These are phyloP conservation scores for Quiscalus mexicanus DNA, from an alignment of 2,113 vertebrate genomes.

Conservation along the genomic window DNA sequence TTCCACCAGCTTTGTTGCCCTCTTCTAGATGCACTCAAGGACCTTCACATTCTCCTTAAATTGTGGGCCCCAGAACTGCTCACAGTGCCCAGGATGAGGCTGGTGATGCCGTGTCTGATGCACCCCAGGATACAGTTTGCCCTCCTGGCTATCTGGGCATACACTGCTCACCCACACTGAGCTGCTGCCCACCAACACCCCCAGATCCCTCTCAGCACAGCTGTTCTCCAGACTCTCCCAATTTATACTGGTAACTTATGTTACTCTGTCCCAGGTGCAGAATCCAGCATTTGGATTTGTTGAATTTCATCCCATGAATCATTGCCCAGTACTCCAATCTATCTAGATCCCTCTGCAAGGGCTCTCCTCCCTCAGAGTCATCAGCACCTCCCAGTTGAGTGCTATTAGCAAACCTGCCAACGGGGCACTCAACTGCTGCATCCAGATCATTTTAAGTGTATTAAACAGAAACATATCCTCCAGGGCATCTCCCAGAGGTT, in stretches of 20 bases:
- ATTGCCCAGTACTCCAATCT: neutral
- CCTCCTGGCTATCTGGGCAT: neutral
- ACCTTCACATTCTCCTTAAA: neutral
- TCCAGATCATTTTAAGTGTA: neutral
- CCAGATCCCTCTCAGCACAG: neutral
- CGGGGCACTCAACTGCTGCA: rapidly evolving
- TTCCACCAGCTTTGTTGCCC: neutral
- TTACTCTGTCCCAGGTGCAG: neutral
- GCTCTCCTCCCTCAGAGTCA: neutral
- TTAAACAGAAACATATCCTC: neutral
- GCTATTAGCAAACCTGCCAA: neutral
- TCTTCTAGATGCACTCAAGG: neutral
- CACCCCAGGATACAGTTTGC: neutral
- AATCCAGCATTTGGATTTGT: neutral
- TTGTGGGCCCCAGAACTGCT: neutral
- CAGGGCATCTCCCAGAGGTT: neutral
- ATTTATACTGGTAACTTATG: neutral
- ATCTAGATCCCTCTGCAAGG: neutral
- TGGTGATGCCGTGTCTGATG: neutral
- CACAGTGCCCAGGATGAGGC: neutral
- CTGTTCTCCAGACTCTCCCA: neutral
- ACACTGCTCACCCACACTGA: neutral
- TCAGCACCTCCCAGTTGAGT: neutral
- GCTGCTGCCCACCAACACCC: neutral
- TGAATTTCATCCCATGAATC: neutral